phyloP scores from a whole-genome alignment of 2,888 invertebrate genomes.

The Eurois occulta region DNA sequence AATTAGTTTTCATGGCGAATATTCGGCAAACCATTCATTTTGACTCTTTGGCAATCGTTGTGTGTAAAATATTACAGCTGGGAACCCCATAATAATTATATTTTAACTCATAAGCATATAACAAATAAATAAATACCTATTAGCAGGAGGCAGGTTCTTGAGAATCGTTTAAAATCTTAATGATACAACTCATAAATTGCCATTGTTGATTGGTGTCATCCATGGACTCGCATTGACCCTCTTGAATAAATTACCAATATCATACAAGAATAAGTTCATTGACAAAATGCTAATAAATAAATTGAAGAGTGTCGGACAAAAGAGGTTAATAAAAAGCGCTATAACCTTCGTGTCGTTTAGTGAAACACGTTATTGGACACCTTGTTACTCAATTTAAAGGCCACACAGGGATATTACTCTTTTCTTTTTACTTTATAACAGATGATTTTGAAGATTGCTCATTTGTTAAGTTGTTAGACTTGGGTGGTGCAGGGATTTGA shows the following conservation, averaged over 20 bases:
- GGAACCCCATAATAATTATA: not conserved
- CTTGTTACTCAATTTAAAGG: slow-evolving; percentile 49
- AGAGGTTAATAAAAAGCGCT: slow-evolving; percentile 17
- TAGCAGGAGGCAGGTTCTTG: not conserved
- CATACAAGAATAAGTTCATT: slow-evolving; percentile 24
- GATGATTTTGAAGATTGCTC: slow-evolving; percentile 15
- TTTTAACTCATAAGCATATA: too few species aligned
- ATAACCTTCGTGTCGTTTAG: slow-evolving; percentile 25
- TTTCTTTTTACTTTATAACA: slow-evolving; percentile 30
- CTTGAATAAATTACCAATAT: slow-evolving; percentile 9
- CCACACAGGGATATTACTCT: slow-evolving; percentile 43
- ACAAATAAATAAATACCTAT: too few species aligned
- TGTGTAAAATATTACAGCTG: slow-evolving; percentile 7
- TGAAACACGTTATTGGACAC: slow-evolving; percentile 47
- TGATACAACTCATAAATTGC: too few species aligned
- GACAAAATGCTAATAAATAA: slow-evolving; percentile 38
- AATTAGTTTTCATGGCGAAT: slow-evolving; percentile 42
- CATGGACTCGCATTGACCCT: not conserved
- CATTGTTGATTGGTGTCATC: too few species aligned
- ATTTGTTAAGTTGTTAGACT: not conserved
- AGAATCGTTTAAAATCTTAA: not conserved
- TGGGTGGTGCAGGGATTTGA: not conserved
- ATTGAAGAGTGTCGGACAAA: slow-evolving; percentile 33
- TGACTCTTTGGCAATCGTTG: slow-evolving; percentile 9
- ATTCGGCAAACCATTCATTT: slow-evolving; percentile 18